A percentile compares a stretch with the other conserved stretches of the same genome.
Conservation (phyloP, 2,113 vertebrate genomes). For the Glaucidium brasilianum region DNA sequence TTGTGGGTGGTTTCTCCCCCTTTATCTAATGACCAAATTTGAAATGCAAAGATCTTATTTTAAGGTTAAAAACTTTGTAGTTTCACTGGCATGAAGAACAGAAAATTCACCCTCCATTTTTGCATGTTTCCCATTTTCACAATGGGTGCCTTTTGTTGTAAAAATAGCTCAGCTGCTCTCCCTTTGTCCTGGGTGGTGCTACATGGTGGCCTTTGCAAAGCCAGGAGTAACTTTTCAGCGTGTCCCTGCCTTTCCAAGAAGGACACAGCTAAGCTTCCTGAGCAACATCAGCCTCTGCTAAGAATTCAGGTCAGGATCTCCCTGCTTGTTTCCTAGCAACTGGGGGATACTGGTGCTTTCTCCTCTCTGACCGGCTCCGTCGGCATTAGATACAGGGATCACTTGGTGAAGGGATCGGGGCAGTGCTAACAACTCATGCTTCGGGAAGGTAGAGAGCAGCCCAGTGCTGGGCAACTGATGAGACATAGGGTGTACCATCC, state of each 20-base stretch:
- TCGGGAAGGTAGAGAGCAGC: not conserved
- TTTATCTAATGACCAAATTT: not conserved
- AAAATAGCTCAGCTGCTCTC: not conserved
- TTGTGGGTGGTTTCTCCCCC: not conserved
- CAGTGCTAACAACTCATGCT: not conserved
- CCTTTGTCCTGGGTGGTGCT: not conserved
- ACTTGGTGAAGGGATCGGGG: constrained; percentile 12
- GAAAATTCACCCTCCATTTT: not conserved
- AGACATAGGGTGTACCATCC: not conserved
- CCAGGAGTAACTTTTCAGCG: not conserved
- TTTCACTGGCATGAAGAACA: not conserved
- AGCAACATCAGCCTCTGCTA: constrained; percentile 52
- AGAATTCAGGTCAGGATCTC: constrained; percentile 76
- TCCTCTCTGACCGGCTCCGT: constrained; percentile 22
- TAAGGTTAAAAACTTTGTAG: not conserved
- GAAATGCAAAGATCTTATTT: not conserved
- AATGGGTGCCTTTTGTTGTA: not conserved
- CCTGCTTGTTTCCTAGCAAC: constrained; percentile 73
- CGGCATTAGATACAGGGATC: not conserved
- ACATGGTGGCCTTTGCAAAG: not conserved
- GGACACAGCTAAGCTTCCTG: constrained; percentile 21
- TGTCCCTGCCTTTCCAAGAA: not conserved
- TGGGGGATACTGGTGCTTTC: constrained; percentile 60
- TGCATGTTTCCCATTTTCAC: not conserved
- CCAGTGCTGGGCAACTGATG: not conserved